phyloP scores from a whole-genome alignment of 2,888 invertebrate genomes.

The Leptogaster cylindrica region DNA sequence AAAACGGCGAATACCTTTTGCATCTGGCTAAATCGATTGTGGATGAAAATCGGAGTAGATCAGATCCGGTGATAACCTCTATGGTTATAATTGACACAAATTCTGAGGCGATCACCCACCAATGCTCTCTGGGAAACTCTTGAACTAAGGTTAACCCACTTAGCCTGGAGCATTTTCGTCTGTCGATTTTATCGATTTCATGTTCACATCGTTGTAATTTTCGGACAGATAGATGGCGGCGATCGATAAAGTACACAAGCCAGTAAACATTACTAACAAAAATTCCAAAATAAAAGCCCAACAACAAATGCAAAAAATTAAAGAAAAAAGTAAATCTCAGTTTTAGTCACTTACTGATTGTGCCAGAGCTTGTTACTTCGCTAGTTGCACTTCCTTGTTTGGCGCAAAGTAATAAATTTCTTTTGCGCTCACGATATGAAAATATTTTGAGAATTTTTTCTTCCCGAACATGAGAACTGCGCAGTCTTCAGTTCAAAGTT shows the following conservation, averaged over 20 bases:
- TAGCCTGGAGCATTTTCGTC: slow-evolving; percentile 29
- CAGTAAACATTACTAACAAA: slow-evolving; percentile 32
- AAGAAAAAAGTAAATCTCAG: too few relatives aligned
- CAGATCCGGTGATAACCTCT: slow-evolving; percentile 33
- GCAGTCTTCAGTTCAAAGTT: too few relatives aligned
- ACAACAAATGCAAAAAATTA: too few relatives aligned
- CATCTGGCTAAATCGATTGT: slow-evolving; percentile 5
- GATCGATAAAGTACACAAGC: slow-evolving; percentile 11
- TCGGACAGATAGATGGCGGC: slow-evolving; percentile 36
- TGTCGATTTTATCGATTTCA: slow-evolving; percentile 34
- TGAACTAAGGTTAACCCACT: slow-evolving; percentile 34
- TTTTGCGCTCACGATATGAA: neutral
- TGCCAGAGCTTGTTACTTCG: slow-evolving; percentile 6
- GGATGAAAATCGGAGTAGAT: slow-evolving; percentile 33
- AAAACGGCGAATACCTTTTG: slow-evolving; percentile 21
- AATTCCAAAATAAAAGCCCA: too few relatives aligned
- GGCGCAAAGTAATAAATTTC: slow-evolving; percentile 6
- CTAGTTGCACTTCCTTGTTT: slow-evolving; percentile 27
- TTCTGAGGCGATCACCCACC: slow-evolving; percentile 39
- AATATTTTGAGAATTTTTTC: slow-evolving; percentile 28
- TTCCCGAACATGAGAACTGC: slow-evolving; percentile 10
- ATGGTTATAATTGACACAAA: slow-evolving; percentile 38
- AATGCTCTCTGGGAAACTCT: slow-evolving; percentile 31
- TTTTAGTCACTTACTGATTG: slow-evolving; percentile 1
- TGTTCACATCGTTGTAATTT: slow-evolving; percentile 36